Evolutionary conservation across 53 echinoderm and acorn worm species (phyloP).

Genomic region (Arbacia lixula): DNA sequence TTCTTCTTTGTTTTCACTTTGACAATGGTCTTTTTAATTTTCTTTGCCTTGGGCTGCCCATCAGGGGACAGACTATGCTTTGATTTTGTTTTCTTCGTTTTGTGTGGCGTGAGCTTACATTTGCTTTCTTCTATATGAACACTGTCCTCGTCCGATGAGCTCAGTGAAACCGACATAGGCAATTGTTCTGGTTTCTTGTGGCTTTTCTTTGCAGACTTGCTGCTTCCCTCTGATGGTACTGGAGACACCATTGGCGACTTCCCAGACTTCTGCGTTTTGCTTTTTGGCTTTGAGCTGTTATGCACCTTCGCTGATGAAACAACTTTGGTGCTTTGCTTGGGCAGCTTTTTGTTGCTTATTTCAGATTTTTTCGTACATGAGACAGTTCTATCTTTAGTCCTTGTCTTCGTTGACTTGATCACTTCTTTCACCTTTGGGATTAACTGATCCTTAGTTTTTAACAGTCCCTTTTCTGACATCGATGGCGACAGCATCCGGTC

Average conservation of each 20-base stretch:
- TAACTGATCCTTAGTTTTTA: constrained; percentile 2
- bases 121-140: not conserved
- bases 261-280: constrained; percentile 14
- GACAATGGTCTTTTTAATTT: constrained; percentile 51
- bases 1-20: constrained; percentile 53
- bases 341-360: constrained; percentile 42
- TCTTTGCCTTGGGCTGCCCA: constrained; percentile 61
- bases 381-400: constrained; percentile 40
- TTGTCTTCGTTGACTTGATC: constrained; percentile 34
- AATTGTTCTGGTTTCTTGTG: constrained; percentile 35
- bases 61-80: constrained; percentile 40
- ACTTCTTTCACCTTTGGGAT: constrained; percentile 32
- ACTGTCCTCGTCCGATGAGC: constrained; percentile 39
- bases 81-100: constrained; percentile 61
- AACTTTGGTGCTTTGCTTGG: constrained; percentile 60
- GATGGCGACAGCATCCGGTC: not conserved
- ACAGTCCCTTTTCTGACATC: not conserved
- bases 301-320: constrained; percentile 6
- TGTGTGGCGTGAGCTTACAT: constrained; percentile 24
- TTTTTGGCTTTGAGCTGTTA: constrained; percentile 16
- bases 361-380: constrained; percentile 45
- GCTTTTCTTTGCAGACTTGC: constrained; percentile 4
- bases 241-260: constrained; percentile 51
- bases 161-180: not conserved
- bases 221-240: constrained; percentile 38